Conservation (phyloP, 1,140 invertebrate genomes). For the Bombus haemorrhoidalis region DNA sequence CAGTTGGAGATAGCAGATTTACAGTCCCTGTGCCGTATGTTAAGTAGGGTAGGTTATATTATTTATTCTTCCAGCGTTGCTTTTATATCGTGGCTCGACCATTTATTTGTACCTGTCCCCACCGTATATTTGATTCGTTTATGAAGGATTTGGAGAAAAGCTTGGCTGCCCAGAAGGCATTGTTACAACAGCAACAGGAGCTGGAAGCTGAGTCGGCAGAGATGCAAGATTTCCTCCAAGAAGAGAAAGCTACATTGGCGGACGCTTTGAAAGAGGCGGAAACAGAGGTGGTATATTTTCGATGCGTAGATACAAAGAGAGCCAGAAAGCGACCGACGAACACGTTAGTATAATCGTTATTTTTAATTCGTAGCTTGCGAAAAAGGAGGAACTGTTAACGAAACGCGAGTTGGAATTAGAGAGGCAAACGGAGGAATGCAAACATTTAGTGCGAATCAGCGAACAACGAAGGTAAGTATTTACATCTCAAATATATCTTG, state of each 20-base stretch:
- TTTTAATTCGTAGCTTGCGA: conserved; percentile 65
- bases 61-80: neutral
- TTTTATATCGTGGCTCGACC: too few species aligned
- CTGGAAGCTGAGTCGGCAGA: conserved; percentile 88
- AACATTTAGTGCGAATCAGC: conserved; percentile 89
- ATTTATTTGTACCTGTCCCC: too few species aligned
- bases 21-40: conserved; percentile 85
- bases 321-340: neutral
- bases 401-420: conserved; percentile 85
- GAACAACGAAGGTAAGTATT: conserved; percentile 87
- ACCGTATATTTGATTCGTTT: neutral
- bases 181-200: conserved; percentile 88
- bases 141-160: conserved; percentile 86
- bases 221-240: conserved; percentile 90
- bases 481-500: neutral
- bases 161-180: conserved; percentile 85
- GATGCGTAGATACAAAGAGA: too few species aligned
- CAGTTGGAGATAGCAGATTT: conserved; percentile 90
- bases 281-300: conserved; percentile 82
- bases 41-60: conserved; percentile 84
- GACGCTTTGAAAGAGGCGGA: conserved; percentile 91
- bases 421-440: conserved; percentile 89
- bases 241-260: conserved; percentile 87
- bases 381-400: conserved; percentile 81
- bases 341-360: neutral